Percentiles rank a stretch among this genome's conserved stretches.
phyloP scores from a whole-genome alignment of 2,888 invertebrate genomes.

The Allophyes oxyacanthae region DNA sequence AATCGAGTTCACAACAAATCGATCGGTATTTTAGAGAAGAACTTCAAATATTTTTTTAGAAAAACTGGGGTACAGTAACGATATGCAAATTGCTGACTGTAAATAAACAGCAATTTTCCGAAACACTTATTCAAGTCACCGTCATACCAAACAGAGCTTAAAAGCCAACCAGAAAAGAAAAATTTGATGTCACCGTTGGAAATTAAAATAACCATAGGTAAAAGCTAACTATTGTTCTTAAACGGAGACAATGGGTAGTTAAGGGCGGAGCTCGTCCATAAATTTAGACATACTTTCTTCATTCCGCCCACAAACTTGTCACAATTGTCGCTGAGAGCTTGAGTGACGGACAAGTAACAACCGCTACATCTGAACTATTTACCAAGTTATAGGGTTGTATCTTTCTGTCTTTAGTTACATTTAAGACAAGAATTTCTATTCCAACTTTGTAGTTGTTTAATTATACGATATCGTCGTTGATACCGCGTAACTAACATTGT shows the following conservation, averaged over 20 bases:
- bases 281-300: conserved; percentile 66
- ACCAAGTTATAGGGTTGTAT: conserved; percentile 18
- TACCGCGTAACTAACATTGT: no score
- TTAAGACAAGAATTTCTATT: background rate
- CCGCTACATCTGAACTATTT: conserved; percentile 31
- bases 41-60: no score
- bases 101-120: conserved; percentile 30
- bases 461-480: no score
- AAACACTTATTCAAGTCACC: conserved; percentile 27
- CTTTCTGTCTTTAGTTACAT: conserved; percentile 1
- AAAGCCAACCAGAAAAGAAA: conserved; percentile 34
- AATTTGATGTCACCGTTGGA: conserved; percentile 41
- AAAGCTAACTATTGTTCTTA: conserved; percentile 53
- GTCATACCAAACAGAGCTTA: conserved; percentile 31
- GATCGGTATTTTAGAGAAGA: background rate
- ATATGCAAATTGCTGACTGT: background rate
- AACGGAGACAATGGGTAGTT: conserved; percentile 55
- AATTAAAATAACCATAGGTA: conserved; percentile 56
- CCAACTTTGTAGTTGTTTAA: background rate
- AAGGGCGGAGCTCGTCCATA: conserved; percentile 58
- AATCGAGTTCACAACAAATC: no score
- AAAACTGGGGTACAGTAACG: no score
- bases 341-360: conserved; percentile 52
- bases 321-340: conserved; percentile 47
- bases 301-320: conserved; percentile 60